These are phyloP conservation scores for Pionites leucogaster DNA, from an alignment of 2,113 vertebrate species.

Conservation along the genomic window DNA sequence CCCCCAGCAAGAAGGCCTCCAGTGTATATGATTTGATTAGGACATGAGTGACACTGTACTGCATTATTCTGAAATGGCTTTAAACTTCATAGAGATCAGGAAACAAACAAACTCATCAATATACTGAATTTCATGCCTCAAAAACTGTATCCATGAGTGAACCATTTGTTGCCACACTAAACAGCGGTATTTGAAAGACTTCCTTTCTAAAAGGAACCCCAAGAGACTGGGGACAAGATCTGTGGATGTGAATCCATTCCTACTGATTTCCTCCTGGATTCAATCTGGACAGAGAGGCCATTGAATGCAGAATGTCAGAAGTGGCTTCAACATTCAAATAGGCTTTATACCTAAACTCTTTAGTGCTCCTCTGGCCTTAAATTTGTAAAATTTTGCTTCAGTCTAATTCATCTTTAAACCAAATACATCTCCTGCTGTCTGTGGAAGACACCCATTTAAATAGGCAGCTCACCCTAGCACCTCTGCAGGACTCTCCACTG, in stretches of 20 bases:
- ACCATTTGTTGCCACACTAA: neutral
- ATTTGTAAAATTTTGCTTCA: neutral
- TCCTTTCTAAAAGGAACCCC: neutral
- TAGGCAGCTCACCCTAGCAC: neutral
- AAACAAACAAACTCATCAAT: neutral
- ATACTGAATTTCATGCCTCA: neutral
- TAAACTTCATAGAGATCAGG: neutral
- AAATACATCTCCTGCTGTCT: neutral
- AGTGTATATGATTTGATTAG: neutral
- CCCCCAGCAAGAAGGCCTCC: neutral
- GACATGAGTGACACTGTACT: neutral
- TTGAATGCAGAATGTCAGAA: neutral
- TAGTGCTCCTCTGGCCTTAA: neutral
- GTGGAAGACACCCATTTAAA: neutral
- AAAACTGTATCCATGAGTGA: neutral
- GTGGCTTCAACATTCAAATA: neutral
- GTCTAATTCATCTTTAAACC: neutral
- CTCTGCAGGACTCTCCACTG: neutral
- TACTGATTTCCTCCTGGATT: neutral
- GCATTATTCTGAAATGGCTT: neutral
- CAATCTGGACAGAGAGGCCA: neutral
- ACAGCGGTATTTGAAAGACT: neutral
- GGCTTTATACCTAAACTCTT: neutral
- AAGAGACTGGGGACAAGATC: neutral
- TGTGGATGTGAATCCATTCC: neutral